A percentile compares a stretch with the other conserved stretches of the same genome.
Evolutionary conservation across 2,888 invertebrate species (phyloP).

Genomic region (Tachina lurida): DNA sequence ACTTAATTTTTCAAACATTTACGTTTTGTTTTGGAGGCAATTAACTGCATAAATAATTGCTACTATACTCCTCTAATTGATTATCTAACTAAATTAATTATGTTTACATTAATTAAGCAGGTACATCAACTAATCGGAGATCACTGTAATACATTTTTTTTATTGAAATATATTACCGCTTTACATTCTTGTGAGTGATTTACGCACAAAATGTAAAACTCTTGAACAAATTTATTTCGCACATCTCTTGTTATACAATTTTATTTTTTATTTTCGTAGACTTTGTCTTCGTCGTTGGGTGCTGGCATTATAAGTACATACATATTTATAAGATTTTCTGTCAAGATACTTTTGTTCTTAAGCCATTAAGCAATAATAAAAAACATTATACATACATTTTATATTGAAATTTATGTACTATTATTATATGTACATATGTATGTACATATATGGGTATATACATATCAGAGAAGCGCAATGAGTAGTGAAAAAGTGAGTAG

Average conservation of each 20-base stretch:
- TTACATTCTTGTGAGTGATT: neutral
- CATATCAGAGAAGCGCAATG: no score
- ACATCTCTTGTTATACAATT: neutral
- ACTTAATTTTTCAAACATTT: no score
- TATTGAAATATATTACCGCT: neutral
- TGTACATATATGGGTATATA: no score
- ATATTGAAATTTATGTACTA: slow-evolving; percentile 28
- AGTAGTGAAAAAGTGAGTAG: no score
- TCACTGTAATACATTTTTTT: no score
- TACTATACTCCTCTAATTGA: no score
- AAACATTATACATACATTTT: neutral
- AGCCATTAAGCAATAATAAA: slow-evolving; percentile 3
- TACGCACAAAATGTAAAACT: neutral
- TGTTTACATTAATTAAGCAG: no score
- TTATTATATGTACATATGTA: neutral
- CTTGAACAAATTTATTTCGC: neutral
- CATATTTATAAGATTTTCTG: slow-evolving; percentile 7
- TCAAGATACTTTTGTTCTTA: slow-evolving; percentile 39
- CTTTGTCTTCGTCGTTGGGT: neutral
- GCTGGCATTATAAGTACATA: neutral
- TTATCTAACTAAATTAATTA: no score
- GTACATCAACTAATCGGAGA: no score
- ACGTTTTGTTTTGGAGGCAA: no score
- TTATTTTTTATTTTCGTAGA: neutral
- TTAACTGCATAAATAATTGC: no score